Conservation (phyloP, 2,888 invertebrate species). For the Andrena chrysosceles region DNA sequence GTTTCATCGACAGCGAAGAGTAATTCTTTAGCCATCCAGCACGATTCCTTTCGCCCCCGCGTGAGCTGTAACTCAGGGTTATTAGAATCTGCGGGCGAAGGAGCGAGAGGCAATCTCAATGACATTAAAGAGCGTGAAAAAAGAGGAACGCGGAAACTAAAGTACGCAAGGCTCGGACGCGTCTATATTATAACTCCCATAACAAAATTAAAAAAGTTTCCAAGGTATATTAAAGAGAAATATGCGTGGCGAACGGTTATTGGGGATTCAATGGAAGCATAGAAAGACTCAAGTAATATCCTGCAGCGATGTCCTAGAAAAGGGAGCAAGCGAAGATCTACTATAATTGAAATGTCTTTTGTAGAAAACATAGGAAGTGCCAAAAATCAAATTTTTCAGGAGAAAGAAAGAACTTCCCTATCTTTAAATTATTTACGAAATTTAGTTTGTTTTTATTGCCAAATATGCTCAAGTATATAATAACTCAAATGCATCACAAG, state of each 20-base stretch:
- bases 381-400: no score
- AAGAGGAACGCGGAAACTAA: not conserved
- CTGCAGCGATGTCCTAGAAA: not conserved
- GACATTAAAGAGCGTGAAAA: conserved; percentile 36
- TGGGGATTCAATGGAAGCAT: conserved; percentile 21
- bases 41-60: conserved; percentile 8
- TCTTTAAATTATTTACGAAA: no score
- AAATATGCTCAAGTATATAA: no score
- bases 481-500: no score
- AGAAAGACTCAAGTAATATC: not conserved
- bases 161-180: conserved; percentile 36
- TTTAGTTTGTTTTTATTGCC: no score
- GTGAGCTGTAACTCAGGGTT: conserved; percentile 10
- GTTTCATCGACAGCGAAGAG: not conserved
- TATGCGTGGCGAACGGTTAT: conserved; percentile 38
- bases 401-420: no score
- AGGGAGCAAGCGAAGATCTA: not conserved
- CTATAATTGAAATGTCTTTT: no score
- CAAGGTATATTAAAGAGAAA: conserved; percentile 49
- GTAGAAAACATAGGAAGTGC: no score
- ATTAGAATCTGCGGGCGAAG: conserved; percentile 28
- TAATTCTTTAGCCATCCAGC: conserved; percentile 20
- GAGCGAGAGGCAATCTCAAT: conserved; percentile 29
- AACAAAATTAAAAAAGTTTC: conserved; percentile 59
- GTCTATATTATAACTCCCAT: conserved; percentile 31